Conservation (phyloP, 2,113 vertebrate species). For the Agapornis roseicollis region DNA sequence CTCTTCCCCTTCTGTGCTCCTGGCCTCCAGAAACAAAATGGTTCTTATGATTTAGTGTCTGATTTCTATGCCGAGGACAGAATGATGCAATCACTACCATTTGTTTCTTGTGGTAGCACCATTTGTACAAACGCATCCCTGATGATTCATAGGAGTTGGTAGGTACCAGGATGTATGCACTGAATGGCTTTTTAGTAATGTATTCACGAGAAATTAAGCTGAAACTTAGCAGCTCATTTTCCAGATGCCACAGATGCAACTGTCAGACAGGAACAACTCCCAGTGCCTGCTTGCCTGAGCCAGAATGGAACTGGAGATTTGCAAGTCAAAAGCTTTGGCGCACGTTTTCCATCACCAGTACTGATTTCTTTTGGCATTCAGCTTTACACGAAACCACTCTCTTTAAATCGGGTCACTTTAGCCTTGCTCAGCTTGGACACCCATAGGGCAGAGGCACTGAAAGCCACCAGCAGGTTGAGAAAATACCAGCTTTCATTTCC, state of each 20-base stretch:
- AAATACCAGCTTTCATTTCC: not conserved
- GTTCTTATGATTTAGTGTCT: not conserved
- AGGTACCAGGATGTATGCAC: conserved; percentile 45
- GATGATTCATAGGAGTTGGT: conserved; percentile 55
- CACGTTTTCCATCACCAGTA: not conserved
- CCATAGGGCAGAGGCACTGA: not conserved
- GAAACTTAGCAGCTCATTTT: conserved; percentile 62
- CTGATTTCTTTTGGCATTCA: not conserved
- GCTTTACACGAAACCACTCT: not conserved
- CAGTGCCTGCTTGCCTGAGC: conserved; percentile 46
- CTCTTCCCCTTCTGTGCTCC: conserved; percentile 36
- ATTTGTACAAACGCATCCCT: conserved; percentile 8
- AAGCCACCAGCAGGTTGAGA: not conserved
- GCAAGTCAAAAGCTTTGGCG: conserved; percentile 49
- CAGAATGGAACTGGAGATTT: conserved; percentile 47
- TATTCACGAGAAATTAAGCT: conserved; percentile 56
- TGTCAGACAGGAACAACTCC: conserved; percentile 47
- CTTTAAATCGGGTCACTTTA: not conserved
- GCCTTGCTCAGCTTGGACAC: not conserved
- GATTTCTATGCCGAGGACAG: conserved; percentile 17
- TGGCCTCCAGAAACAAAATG: conserved; percentile 21
- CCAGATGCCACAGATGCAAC: conserved; percentile 58
- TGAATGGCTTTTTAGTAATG: conserved; percentile 52
- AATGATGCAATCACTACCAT: conserved; percentile 50
- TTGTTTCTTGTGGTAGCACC: conserved; percentile 44